Evolutionary conservation across 2,797 vertebrate species (phyloP), one percentile per base, ranked within the genome.

Genomic region (Siniperca obscura): DNA sequence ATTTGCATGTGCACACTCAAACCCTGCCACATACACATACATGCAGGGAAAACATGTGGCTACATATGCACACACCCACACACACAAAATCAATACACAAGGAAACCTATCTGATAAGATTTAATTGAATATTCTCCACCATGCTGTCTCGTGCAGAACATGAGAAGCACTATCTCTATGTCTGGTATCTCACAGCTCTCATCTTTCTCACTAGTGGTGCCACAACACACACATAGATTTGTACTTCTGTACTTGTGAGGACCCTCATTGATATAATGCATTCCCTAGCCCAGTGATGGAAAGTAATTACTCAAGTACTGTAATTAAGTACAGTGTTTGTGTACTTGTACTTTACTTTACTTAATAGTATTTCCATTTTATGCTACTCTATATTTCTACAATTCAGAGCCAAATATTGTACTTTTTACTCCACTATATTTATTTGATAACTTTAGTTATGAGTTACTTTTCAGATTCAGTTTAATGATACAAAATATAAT

Each of bases 61-160:
- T 6, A 56, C 14, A 25, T 3, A 10, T 44, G 25, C 10, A 64
- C 66, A 40, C 36, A 48, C 10, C 40, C 57, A 69, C 70, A 67
- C 27, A 61, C 48, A 74, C 44, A 56, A 0, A 50, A 14, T 13
- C 25, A 9, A 73, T 61, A 16, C 55, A 69, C 55, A 46, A 12
- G 65, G 53, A 70, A 36, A 53, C 13, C 36, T 5, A 90, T 83
- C 85, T 75, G 83, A 88, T 89, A 71, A 78, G 67, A 34, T 81
- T 70, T 80, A 81, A 89, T 80, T 89, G 75, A 87, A 90, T 81
- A 85, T 86, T 83, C 68, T 76, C 62, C 65, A 27, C 62, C 44
- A 12, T 69, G 55, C 72, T 74, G 61, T 62, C 70, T 76, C 14
- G 1, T 75, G 81, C 74, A 74, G 67, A 85, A 80, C 74, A 74